Conservation (phyloP, 1,140 invertebrate species). For the Conus betulinus region DNA sequence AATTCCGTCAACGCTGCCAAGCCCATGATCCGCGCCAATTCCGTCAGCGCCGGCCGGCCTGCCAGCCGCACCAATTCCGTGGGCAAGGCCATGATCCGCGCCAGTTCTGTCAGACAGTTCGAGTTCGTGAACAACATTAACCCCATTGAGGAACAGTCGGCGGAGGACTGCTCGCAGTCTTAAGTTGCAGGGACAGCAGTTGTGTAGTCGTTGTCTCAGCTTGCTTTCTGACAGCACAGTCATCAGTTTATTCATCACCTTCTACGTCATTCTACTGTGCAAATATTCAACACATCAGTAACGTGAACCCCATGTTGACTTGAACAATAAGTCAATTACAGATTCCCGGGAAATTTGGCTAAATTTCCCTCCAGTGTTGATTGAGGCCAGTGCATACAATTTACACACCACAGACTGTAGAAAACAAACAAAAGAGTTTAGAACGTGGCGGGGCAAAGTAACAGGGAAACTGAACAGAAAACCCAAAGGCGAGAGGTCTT, state of each 20-base stretch:
- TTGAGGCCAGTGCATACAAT: neutral
- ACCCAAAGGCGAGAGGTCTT: no score
- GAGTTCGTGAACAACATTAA: conserved; percentile 36
- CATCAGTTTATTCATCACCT: neutral
- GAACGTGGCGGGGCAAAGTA: neutral
- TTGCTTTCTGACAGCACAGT: no score
- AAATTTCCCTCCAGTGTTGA: neutral
- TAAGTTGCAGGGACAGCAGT: neutral
- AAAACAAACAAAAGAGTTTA: neutral
- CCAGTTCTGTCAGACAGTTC: conserved; percentile 29
- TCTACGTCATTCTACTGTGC: no score
- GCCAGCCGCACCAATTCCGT: neutral
- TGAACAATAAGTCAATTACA: neutral
- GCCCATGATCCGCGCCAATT: conserved; percentile 21
- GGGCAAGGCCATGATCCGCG: conserved; percentile 13
- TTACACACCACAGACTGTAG: neutral
- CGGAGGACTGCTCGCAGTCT: conserved; percentile 10
- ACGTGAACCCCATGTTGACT: neutral
- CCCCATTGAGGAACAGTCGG: conserved; percentile 34
- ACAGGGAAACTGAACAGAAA: no score
- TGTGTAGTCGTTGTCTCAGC: neutral
- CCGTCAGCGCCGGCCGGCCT: neutral
- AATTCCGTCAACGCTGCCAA: conserved; percentile 29
- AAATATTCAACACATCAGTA: no score
- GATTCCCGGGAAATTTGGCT: neutral